Conservation (phyloP, 1,140 invertebrate genomes). For the Bombus confusus region DNA sequence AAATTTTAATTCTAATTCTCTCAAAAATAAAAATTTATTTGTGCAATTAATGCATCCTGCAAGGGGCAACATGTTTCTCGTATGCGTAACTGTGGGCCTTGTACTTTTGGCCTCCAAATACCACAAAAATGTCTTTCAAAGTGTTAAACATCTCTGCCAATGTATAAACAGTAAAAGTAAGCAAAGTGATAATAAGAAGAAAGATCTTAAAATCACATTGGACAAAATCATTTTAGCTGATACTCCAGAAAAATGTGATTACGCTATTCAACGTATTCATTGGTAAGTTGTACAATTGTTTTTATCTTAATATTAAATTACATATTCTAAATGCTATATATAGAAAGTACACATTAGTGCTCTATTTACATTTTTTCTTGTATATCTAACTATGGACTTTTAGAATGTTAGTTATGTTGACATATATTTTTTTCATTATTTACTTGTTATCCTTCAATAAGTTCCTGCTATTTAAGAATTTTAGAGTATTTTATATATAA, state of each 20-base stretch:
- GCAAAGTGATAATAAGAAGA: conserved; percentile 44
- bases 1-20: conserved; percentile 37
- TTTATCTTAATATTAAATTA: background rate
- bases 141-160: conserved; percentile 75
- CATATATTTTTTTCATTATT: background rate
- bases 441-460: background rate
- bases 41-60: conserved; percentile 66
- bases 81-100: conserved; percentile 78
- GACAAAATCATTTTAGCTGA: conserved; percentile 79
- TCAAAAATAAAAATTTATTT: conserved; percentile 26
- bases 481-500: too few relatives aligned
- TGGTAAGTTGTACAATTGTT: conserved; percentile 66
- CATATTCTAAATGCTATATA: background rate
- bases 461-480: background rate
- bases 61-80: conserved; percentile 75
- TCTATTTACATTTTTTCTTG: conserved; percentile 25
- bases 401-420: background rate
- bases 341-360: background rate
- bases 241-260: conserved; percentile 78
- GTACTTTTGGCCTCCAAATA: conserved; percentile 79
- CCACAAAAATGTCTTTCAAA: conserved; percentile 77
- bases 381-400: background rate
- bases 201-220: conserved; percentile 65
- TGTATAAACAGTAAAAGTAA: conserved; percentile 64
- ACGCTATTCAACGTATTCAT: conserved; percentile 78